Evolutionary conservation across 2,113 vertebrate species (phyloP).

Genomic region (Catagonus wagneri): DNA sequence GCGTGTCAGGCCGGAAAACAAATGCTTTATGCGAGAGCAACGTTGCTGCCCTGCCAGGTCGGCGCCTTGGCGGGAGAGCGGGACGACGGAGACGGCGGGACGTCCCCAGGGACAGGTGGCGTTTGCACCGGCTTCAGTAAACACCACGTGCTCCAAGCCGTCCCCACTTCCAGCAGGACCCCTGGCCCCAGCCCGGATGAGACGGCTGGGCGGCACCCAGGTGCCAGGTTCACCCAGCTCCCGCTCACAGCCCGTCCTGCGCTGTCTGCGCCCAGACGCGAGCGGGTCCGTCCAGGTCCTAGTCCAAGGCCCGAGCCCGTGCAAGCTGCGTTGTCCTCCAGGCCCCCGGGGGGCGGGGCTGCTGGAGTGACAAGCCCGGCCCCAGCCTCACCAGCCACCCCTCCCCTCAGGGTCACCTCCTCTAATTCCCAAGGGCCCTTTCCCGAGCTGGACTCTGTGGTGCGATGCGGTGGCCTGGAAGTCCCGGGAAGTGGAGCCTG

Average conservation of each 20-base stretch:
- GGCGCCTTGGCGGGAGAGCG: fast-evolving
- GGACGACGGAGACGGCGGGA: neutral
- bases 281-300: neutral
- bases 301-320: fast-evolving
- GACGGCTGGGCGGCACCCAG: fast-evolving
- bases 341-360: fast-evolving
- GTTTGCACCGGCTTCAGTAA: neutral
- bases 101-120: neutral
- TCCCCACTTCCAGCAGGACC: neutral
- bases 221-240: fast-evolving
- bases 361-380: neutral
- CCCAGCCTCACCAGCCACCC: neutral
- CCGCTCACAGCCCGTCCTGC: neutral
- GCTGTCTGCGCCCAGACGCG: too few species aligned
- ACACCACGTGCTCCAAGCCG: fast-evolving
- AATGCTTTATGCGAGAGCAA: neutral
- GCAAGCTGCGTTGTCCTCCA: fast-evolving
- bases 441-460: neutral
- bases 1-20: neutral
- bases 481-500: neutral
- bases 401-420: too few species aligned
- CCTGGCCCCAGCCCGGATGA: neutral
- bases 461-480: fast-evolving
- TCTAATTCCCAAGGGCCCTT: neutral
- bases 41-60: constrained; percentile 66